Base-by-base conservation (phyloP, 2,888 invertebrate genomes). In the Pantelozetes paolii region DNA sequence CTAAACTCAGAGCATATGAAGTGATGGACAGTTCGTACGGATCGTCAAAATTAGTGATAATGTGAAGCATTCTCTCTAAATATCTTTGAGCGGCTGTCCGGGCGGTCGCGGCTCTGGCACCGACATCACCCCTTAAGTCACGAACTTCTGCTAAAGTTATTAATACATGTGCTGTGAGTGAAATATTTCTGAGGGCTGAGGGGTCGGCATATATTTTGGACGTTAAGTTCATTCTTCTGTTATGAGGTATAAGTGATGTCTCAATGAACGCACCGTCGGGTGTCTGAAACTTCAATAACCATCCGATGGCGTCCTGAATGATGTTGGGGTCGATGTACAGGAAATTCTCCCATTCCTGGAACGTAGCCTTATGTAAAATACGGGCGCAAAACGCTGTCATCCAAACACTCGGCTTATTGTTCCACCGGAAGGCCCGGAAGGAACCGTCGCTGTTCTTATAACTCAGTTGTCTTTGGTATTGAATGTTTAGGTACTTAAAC, bases 321-420 rank as follows among this genome's bases (percentile, higher is more conserved):
- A 93, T 90, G 59, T 87, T 85, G 0, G 93, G 91, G 82, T 96
- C 95, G 77, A 97, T 93, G 83, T 92, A 97, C 73, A 97, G 88
- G 80, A 89, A 93, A 82, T 94, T 93, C 84, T 96, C 95, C 96
- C 96, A 97, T 82, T 97, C 96, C 80, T 94, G 94, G 83, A 94
- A 94, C 48, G 91, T 91, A 0, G 94, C 95, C 81, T 93, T 92
- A 82, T 94, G 90, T 82, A 97, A 89, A 70, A 92, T 87, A 77
- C 92, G 87, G 0, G 91, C 90, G 80, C 91, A 91, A 83, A 92
- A 95, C 0, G 96, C 91, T 0, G 97, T 96, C 77, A 96, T 82
- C 95, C 95, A 96, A 81, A 95, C 92, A 79, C 91, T 92, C 36
- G 83, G 81, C 40, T 76, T 75, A 11, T 77, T 76, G 73, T 77